Conservation (phyloP, 2,888 invertebrate species). For the Oxyteleia sp. region DNA sequence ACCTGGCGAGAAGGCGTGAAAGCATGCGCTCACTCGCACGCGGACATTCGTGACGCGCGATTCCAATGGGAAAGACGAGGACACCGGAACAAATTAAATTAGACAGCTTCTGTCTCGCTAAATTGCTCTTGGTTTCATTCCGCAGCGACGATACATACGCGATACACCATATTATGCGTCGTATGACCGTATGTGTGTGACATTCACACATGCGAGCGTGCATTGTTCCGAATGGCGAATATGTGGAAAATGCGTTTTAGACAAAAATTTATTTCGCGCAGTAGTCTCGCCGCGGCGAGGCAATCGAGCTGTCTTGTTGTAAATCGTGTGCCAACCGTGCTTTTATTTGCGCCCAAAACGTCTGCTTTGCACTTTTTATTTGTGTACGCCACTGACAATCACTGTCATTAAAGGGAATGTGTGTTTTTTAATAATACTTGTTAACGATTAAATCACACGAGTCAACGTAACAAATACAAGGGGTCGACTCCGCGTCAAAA, state of each 20-base stretch:
- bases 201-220: not conserved
- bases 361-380: conserved; percentile 18
- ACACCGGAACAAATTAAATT: conserved; percentile 79
- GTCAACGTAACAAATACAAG: too few species aligned
- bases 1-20: conserved; percentile 76
- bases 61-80: conserved; percentile 71
- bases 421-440: conserved; percentile 19
- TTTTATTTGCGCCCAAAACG: conserved; percentile 48
- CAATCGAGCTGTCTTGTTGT: conserved; percentile 72
- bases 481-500: too few species aligned
- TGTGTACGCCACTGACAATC: conserved; percentile 48
- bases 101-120: conserved; percentile 79
- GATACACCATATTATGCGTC: conserved; percentile 55
- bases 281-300: conserved; percentile 37
- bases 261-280: conserved; percentile 65
- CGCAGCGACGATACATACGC: conserved; percentile 75
- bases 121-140: conserved; percentile 79
- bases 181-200: conserved; percentile 17
- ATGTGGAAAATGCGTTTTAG: conserved; percentile 49
- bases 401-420: conserved; percentile 46
- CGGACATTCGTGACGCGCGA: conserved; percentile 26
- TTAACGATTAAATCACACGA: conserved; percentile 24
- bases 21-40: conserved; percentile 40
- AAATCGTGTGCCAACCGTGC: conserved; percentile 54
- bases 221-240: conserved; percentile 42